Percentiles rank a stretch among this genome's conserved stretches.
These are phyloP conservation scores for Trematomus loennbergii DNA, from an alignment of 2,113 vertebrate species.

Conservation along the genomic window DNA sequence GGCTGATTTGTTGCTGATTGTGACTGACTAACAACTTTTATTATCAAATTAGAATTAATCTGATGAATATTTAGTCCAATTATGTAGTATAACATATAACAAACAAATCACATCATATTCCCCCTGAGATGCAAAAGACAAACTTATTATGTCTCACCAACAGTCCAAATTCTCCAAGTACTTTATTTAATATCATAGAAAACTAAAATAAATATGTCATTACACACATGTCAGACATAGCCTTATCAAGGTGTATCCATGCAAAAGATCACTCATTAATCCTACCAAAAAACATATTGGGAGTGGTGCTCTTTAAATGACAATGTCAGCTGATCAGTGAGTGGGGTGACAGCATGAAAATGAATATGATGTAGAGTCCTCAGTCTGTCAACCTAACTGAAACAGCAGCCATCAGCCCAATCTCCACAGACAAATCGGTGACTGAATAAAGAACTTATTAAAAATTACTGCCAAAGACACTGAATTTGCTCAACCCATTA, in stretches of 20 bases:
- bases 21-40: too few species aligned
- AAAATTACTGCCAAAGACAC: conserved; percentile 3
- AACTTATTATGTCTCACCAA: background rate
- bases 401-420: conserved; percentile 11
- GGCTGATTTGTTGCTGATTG: background rate
- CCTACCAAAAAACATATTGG: conserved; percentile 28
- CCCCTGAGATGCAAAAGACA: background rate
- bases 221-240: background rate
- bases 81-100: background rate
- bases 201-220: background rate
- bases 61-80: background rate
- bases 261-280: conserved; percentile 22
- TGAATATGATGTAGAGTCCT: conserved; percentile 21
- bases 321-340: conserved; percentile 56
- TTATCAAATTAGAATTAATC: background rate
- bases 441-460: conserved; percentile 22
- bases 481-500: conserved; percentile 12
- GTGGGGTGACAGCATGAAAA: conserved; percentile 47
- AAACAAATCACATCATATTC: background rate
- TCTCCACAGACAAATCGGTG: conserved; percentile 4
- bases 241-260: background rate
- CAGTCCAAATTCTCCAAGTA: background rate
- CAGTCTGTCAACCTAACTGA: conserved; percentile 6
- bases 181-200: background rate
- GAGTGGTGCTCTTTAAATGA: conserved; percentile 60